Evolutionary conservation across 2,113 vertebrate species (phyloP).

Genomic region (Mola mola): DNA sequence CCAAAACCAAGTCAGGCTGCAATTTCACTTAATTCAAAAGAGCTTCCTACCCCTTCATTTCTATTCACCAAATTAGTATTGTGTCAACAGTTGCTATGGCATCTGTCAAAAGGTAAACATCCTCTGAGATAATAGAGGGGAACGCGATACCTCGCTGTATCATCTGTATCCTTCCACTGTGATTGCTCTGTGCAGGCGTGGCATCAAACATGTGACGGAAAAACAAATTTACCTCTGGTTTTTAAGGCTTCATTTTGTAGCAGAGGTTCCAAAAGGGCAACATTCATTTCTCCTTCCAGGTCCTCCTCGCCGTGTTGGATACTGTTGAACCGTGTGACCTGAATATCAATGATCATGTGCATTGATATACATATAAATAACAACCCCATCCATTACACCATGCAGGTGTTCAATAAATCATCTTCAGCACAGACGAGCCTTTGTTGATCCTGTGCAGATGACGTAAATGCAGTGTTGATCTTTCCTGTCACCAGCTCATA

Average conservation of each 20-base stretch:
- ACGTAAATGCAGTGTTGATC: conserved; percentile 3
- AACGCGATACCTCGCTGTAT: conserved; percentile 22
- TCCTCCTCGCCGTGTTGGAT: not conserved
- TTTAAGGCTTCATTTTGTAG: conserved; percentile 15
- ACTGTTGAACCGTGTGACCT: conserved; percentile 9
- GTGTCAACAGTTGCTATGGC: conserved; percentile 50
- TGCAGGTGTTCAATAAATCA: conserved; percentile 36
- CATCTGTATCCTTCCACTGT: conserved; percentile 26
- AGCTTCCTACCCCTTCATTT: conserved; percentile 29
- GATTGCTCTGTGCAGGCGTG: conserved; percentile 31
- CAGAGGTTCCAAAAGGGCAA: conserved; percentile 12
- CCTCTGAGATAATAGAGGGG: conserved; percentile 47
- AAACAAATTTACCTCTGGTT: not conserved
- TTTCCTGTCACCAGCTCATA: not conserved
- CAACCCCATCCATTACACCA: conserved; percentile 5
- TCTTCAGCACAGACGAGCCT: not conserved
- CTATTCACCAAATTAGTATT: conserved; percentile 34
- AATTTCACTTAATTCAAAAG: conserved; percentile 26
- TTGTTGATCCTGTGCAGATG: conserved; percentile 12
- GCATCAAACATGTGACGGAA: conserved; percentile 22
- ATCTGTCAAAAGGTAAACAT: conserved; percentile 56
- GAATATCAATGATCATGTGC: conserved; percentile 41
- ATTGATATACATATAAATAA: conserved; percentile 25
- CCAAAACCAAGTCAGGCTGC: conserved; percentile 30
- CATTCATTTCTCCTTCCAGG: conserved; percentile 16